Base-by-base conservation (phyloP, 2,113 vertebrate genomes). In the Triplophysa tibetana region DNA sequence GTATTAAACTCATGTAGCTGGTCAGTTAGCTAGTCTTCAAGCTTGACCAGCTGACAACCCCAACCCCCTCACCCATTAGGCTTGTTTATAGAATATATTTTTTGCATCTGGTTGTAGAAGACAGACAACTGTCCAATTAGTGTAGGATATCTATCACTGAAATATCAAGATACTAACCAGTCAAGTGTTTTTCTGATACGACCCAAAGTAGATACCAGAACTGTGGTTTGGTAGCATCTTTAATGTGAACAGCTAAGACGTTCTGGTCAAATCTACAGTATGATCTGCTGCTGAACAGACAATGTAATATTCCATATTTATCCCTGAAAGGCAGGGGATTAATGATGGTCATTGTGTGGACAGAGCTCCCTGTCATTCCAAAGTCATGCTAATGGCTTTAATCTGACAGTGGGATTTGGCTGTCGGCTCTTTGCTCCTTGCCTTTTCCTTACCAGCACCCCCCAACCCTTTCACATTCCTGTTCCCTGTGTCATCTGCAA, bases 351-450 rank as follows among this genome's bases (percentile, higher is more conserved):
- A 90, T 93, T 93, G 92, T 93, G 88, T 77, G 86, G 68, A 45
- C 77, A 72, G 84, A 85, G 89, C 86, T 91, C 85, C 88, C 88
- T 91, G 91, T 91, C 90, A 90, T 85, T 90, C 91, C 88, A 91
- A 88, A 92, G 91, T 92, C 89, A 93, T 92, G 91, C 91, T 92
- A 93, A 93, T 92, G 88, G 87, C 79, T 84, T 80, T 93, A 93
- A 93, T 94, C 90, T 92, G 91, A 92, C 90, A 91, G 90, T 76
- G 83, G 82, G 84, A 48, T 78, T 76, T 29, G 56, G 82, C 84
- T 81, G 87, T 73, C 78, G 64, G 75, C 77, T 74, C 78, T 66
- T 52, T 70, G 65, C 70, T 81, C 79, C 73, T 74, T 63, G 52
- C 61, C 45, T 77, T 75, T 75, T 75, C n/a, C 58, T 21, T 4